A percentile compares a stretch with the other conserved stretches of the same genome.
Conservation (phyloP, 1,140 invertebrate genomes). For the Drosophila ananassae region DNA sequence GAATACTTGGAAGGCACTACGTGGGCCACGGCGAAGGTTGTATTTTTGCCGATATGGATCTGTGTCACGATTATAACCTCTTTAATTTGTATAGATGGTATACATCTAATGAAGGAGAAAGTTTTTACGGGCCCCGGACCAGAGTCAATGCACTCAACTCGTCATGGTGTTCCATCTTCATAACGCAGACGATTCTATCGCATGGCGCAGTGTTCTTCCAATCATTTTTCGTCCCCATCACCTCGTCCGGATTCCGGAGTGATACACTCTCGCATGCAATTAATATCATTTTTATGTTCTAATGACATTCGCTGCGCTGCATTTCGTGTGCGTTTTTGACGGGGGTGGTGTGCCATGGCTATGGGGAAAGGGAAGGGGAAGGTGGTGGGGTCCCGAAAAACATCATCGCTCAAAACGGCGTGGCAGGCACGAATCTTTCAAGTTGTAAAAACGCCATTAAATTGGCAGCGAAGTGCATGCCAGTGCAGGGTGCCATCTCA, state of each 20-base stretch:
- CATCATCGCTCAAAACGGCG: conserved; percentile 79
- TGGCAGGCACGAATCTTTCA: conserved; percentile 82
- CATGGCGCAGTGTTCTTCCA: conserved; percentile 28
- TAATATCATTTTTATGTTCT: conserved; percentile 83
- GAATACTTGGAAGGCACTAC: too few relatives aligned
- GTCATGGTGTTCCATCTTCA: conserved; percentile 57
- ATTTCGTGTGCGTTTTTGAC: conserved; percentile 75
- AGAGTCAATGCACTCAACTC: too few relatives aligned
- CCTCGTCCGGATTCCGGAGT: conserved; percentile 3
- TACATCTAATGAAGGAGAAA: too few relatives aligned
- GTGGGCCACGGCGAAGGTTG: too few relatives aligned
- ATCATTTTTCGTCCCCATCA: background rate
- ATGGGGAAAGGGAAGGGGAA: too few relatives aligned
- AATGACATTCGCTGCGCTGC: conserved; percentile 83
- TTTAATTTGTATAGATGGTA: too few relatives aligned
- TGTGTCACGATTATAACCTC: too few relatives aligned
- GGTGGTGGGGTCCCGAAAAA: conserved; percentile 19
- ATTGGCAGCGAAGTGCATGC: conserved; percentile 81
- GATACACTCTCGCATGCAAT: conserved; percentile 78
- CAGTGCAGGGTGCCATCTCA: conserved; percentile 30
- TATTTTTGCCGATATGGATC: too few relatives aligned
- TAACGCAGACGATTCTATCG: conserved; percentile 76
- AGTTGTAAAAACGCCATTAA: conserved; percentile 83
- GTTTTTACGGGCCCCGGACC: too few relatives aligned
- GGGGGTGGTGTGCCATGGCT: background rate